Evolutionary conservation across 2,113 vertebrate species (phyloP).

Genomic region (Pomatostomus ruficeps): DNA sequence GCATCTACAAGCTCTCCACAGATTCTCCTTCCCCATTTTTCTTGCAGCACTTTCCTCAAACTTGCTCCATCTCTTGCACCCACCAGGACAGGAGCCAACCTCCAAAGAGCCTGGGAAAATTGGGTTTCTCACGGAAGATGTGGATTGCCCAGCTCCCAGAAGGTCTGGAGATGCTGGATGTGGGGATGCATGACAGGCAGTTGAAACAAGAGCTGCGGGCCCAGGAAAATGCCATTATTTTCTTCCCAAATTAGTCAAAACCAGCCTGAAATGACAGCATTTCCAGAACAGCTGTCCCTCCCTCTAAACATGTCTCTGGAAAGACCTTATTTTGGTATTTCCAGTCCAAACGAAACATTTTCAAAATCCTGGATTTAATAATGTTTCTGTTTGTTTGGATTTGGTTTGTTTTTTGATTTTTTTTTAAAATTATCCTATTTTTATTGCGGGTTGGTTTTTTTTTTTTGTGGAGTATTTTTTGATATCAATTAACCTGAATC

Average conservation of each 20-base stretch:
- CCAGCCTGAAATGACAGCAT: not conserved
- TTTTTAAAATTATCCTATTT: not conserved
- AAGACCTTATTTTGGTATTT: not conserved
- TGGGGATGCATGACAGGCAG: not conserved
- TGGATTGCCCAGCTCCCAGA: not conserved
- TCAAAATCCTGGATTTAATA: not conserved
- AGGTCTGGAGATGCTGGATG: not conserved
- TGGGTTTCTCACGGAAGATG: not conserved
- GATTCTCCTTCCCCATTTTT: not conserved
- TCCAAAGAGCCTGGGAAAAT: not conserved
- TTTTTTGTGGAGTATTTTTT: not conserved
- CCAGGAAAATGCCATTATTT: not conserved
- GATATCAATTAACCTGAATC: not conserved
- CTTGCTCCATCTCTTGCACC: not conserved
- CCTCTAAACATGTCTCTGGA: not conserved
- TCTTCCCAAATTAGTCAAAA: not conserved
- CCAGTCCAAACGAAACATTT: slow-evolving; percentile 40
- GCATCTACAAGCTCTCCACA: not conserved
- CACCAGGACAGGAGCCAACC: not conserved
- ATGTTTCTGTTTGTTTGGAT: not conserved
- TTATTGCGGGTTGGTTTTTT: not conserved
- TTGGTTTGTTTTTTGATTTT: not conserved
- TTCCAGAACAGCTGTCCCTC: not conserved
- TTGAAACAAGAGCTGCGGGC: not conserved
- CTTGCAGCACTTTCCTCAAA: not conserved